Evolutionary conservation across 2,113 vertebrate genomes (phyloP).

Genomic region (Ophiodon elongatus): DNA sequence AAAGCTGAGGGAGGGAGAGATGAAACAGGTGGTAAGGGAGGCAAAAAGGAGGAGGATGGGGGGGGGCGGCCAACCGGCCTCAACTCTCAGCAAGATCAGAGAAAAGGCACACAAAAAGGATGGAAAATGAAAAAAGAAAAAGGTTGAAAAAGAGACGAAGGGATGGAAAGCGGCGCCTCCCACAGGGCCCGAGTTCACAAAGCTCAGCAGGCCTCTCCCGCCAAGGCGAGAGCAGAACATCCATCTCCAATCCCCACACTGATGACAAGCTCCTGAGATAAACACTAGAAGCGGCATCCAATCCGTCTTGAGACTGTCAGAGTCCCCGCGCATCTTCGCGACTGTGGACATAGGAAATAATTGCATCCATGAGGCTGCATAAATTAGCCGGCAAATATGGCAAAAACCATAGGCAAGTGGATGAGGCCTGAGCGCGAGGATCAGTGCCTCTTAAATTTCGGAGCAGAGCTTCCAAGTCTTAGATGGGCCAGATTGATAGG

Average conservation of each 20-base stretch:
- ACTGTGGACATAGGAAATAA: conserved; percentile 74
- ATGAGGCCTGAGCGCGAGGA: conserved; percentile 50
- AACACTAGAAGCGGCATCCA: conserved; percentile 60
- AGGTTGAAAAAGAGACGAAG: conserved; percentile 15
- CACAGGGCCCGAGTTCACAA: conserved; percentile 35
- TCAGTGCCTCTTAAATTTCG: conserved; percentile 63
- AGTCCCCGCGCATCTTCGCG: conserved; percentile 21
- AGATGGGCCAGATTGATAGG: conserved; percentile 64
- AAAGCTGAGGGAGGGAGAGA: conserved; percentile 11
- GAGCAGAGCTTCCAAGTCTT: conserved; percentile 47
- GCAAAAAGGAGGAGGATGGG: not conserved
- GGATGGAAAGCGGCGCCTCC: conserved; percentile 33
- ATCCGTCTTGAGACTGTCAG: conserved; percentile 58
- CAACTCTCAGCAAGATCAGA: conserved; percentile 41
- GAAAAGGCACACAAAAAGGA: conserved; percentile 4
- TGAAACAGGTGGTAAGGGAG: conserved; percentile 2
- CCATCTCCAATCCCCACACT: conserved; percentile 59
- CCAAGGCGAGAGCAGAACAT: conserved; percentile 31
- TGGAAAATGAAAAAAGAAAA: conserved; percentile 40
- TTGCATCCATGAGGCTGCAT: conserved; percentile 81
- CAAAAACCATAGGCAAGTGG: conserved; percentile 71
- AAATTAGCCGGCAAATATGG: conserved; percentile 70
- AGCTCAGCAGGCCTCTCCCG: conserved; percentile 45
- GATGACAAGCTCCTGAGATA: conserved; percentile 65
- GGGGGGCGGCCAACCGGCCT: not conserved